Conservation (phyloP, 2,113 vertebrate genomes). For the Poecilia latipinna region DNA sequence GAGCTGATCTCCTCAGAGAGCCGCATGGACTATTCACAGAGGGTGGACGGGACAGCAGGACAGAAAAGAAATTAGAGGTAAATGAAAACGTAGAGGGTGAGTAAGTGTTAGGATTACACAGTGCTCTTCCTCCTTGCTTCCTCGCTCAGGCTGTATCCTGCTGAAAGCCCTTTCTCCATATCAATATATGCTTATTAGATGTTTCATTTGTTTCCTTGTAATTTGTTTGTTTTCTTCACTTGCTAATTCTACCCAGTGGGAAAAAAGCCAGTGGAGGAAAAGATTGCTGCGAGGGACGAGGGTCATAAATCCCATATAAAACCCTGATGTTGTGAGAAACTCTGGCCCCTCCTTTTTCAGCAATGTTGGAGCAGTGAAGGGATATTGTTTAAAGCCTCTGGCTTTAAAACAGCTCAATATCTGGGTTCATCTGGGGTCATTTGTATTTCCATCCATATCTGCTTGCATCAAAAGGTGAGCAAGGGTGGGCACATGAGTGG, state of each 20-base stretch:
- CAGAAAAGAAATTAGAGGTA: constrained; percentile 54
- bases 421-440: constrained; percentile 73
- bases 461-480: constrained; percentile 64
- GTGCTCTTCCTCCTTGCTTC: constrained; percentile 29
- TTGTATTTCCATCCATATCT: constrained; percentile 82
- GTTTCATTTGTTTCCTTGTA: constrained; percentile 73
- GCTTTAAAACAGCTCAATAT: constrained; percentile 78
- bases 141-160: constrained; percentile 31
- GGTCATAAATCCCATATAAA: constrained; percentile 78
- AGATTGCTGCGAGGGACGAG: constrained; percentile 53
- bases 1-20: constrained; percentile 67
- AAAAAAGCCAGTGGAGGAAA: constrained; percentile 60
- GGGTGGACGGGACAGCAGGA: constrained; percentile 46
- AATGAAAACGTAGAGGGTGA: constrained; percentile 42
- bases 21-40: constrained; percentile 52
- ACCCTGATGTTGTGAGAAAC: constrained; percentile 60
- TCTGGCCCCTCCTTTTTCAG: constrained; percentile 37
- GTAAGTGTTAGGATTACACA: constrained; percentile 57
- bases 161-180: constrained; percentile 58
- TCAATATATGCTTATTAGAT: constrained; percentile 76
- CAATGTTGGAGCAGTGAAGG: constrained; percentile 49
- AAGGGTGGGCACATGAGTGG: constrained; percentile 45
- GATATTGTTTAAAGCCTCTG: constrained; percentile 75
- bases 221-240: constrained; percentile 79
- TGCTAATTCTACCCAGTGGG: constrained; percentile 75